A percentile compares a stretch with the other conserved stretches of the same genome.
phyloP scores from a whole-genome alignment of 2,113 vertebrate species.

The Paraplagusia blochii region DNA sequence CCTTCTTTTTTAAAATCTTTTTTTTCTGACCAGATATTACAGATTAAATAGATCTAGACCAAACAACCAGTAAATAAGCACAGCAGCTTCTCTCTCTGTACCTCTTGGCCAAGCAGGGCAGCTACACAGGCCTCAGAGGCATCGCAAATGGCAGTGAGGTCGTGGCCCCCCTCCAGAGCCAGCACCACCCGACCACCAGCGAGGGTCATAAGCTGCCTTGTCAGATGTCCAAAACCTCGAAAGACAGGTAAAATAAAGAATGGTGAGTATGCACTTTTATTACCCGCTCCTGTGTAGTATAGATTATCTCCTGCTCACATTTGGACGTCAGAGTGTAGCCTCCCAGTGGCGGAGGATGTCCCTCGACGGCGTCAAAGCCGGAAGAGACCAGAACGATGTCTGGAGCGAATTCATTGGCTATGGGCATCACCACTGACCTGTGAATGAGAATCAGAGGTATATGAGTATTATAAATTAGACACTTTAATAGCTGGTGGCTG shows the following conservation, averaged over 20 bases:
- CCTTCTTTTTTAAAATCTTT: too few relatives aligned
- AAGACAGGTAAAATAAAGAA: neutral
- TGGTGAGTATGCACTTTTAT: neutral
- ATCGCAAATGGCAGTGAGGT: slow-evolving; percentile 74
- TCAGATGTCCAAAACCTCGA: slow-evolving; percentile 91
- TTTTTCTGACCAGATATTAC: too few relatives aligned
- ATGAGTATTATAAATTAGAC: neutral
- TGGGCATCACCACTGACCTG: slow-evolving; percentile 95
- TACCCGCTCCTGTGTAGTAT: neutral
- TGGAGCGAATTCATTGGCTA: slow-evolving; percentile 91
- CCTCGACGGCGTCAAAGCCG: slow-evolving; percentile 93
- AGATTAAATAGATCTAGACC: too few relatives aligned
- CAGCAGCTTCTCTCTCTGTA: slow-evolving; percentile 42
- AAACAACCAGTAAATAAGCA: too few relatives aligned
- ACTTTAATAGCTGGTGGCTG: too few relatives aligned
- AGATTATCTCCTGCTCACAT: slow-evolving; percentile 70
- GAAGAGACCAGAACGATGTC: slow-evolving; percentile 94
- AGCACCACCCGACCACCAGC: slow-evolving; percentile 86
- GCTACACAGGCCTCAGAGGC: slow-evolving; percentile 91
- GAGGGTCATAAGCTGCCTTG: slow-evolving; percentile 89
- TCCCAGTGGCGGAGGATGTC: slow-evolving; percentile 89
- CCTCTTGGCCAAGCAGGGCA: slow-evolving; percentile 88
- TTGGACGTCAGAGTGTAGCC: slow-evolving; percentile 92
- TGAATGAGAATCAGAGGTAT: neutral
- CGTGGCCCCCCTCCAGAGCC: slow-evolving; percentile 80